A percentile compares a stretch with the other conserved stretches of the same genome.
Evolutionary conservation across 2,113 vertebrate species (phyloP).

Genomic region (Prinia subflava): DNA sequence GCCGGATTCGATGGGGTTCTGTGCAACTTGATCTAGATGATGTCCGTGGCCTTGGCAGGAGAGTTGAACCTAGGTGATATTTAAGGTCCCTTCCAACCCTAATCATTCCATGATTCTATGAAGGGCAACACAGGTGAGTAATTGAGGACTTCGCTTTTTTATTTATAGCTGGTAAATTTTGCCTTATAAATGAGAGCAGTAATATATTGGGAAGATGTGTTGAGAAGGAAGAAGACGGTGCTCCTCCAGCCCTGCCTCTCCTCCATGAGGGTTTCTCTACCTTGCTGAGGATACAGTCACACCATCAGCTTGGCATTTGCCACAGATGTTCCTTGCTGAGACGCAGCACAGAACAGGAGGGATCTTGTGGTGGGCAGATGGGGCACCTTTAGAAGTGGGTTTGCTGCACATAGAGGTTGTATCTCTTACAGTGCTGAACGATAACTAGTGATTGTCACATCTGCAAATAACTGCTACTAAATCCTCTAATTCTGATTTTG

Average conservation of each 20-base stretch:
- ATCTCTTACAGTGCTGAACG: background rate
- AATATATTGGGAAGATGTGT: background rate
- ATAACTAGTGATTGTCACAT: rapidly evolving
- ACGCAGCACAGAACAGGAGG: background rate
- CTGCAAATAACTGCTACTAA: background rate
- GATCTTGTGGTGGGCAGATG: background rate
- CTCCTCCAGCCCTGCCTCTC: background rate
- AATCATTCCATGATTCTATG: background rate
- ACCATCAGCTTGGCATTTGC: background rate
- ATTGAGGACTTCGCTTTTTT: background rate
- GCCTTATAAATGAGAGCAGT: background rate
- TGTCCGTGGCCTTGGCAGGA: background rate
- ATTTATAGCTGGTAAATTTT: background rate
- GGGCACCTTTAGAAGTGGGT: background rate
- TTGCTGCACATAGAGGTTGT: background rate
- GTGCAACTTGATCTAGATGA: background rate
- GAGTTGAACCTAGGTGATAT: background rate
- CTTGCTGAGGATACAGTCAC: background rate
- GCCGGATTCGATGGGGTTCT: background rate
- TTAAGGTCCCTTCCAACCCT: background rate
- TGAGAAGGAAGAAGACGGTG: background rate
- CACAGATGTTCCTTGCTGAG: background rate
- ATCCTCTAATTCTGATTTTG: background rate
- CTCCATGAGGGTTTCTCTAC: background rate
- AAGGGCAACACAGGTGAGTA: background rate